phyloP scores from a whole-genome alignment of 2,113 vertebrate genomes.

The Mesitornis unicolor region DNA sequence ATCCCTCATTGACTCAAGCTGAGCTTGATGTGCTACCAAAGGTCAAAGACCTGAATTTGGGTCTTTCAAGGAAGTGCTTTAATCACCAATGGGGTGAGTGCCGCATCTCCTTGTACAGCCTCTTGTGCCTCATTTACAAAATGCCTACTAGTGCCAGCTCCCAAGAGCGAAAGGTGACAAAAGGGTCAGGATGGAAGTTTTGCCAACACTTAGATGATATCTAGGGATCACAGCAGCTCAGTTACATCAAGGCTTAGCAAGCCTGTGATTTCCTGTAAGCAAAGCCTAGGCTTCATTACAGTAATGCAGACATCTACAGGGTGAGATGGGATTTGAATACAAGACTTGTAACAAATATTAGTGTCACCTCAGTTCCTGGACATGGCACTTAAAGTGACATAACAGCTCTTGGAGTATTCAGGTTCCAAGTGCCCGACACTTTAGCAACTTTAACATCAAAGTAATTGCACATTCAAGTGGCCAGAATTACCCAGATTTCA shows the following conservation, averaged over 20 bases:
- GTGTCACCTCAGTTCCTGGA: background rate
- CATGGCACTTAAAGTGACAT: fast-evolving
- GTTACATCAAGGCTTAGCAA: background rate
- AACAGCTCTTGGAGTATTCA: background rate
- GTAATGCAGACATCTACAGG: background rate
- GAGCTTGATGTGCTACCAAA: background rate
- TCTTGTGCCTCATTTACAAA: background rate
- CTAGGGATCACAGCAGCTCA: background rate
- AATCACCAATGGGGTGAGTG: background rate
- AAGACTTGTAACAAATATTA: background rate
- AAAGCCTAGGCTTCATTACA: background rate
- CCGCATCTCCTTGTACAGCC: background rate
- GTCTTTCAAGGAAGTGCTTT: background rate
- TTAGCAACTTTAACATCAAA: background rate
- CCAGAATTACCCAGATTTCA: background rate
- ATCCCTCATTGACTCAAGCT: background rate
- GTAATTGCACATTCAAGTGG: background rate
- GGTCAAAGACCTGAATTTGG: background rate
- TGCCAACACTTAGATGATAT: background rate
- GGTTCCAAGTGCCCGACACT: background rate
- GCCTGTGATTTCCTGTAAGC: background rate
- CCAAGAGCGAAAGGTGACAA: background rate
- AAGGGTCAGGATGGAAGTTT: background rate
- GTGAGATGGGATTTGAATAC: background rate
- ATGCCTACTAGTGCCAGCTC: background rate